Base-by-base conservation (phyloP, 2,113 vertebrate genomes). In the Perca schrenkii region DNA sequence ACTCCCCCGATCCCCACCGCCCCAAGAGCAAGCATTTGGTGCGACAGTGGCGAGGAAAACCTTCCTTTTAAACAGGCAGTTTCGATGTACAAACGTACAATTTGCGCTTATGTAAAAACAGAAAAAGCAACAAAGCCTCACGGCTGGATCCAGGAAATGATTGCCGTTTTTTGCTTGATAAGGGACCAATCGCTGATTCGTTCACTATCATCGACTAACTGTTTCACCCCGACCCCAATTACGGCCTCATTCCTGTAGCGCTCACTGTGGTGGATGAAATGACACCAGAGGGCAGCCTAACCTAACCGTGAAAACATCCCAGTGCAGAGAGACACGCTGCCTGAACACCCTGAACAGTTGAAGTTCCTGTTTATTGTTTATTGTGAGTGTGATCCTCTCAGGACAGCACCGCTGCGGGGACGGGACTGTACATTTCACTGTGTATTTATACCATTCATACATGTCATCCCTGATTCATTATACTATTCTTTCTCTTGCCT, bases 201-300 rank as follows among this genome's bases (percentile, higher is more conserved):
- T 73, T 8, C 10, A 56, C 25, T 19, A 36, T 8, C 11, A 34
- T 52, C 5, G 4, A 28, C 40, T 15, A 5, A 47, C 17, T 67
- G 3, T 12, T 4, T 50, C 25, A 46, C 17, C 10, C 0, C n/a
- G 4, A 1, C 16, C 64, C 3, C 16, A 11, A 21, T 56, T 4
- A 21, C 6, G 12, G 6, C 56, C 8, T 63, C 25, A 46, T 19
- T 22, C 43, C 0, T 34, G 4, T 11, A 1, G 31, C 36, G 19
- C 6, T 46, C 8, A 3, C 7, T 77, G 0, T 12, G 10, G 19
- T 36, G 0, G 31, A 54, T 49, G 25, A 76, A 21, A 0, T 3
- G 52, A 0, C 90, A 87, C 13, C 77, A 91, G 91, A 70, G 80
- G 87, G 88, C 86, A 67, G 66, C 49, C 12, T 67, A 65, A 54